These are phyloP conservation scores for Momotus momota DNA, from an alignment of 2,797 vertebrate genomes.

Conservation along the genomic window DNA sequence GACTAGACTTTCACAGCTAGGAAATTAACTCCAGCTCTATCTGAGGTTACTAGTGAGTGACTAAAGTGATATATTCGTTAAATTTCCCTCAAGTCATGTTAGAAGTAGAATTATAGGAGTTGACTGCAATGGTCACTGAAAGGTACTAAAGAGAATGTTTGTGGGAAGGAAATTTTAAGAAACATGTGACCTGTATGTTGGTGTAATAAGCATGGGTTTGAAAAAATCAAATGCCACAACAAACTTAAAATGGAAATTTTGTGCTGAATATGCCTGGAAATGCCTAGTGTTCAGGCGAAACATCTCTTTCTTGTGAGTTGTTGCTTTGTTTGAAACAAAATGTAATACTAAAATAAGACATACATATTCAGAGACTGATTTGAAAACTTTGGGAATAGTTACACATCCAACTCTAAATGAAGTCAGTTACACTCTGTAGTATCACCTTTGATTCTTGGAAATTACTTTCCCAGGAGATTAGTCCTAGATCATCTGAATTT, in stretches of 20 bases:
- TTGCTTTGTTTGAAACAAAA: neutral
- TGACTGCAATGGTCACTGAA: neutral
- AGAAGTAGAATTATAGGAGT: neutral
- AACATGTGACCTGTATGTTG: neutral
- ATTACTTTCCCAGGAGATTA: neutral
- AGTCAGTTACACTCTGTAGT: neutral
- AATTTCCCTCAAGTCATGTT: neutral
- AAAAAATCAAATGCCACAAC: neutral
- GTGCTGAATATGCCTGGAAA: neutral
- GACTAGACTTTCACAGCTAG: neutral
- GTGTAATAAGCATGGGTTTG: neutral
- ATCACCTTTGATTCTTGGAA: neutral
- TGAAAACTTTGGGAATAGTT: neutral
- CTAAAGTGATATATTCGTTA: neutral
- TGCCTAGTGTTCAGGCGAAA: neutral
- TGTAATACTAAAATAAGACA: neutral
- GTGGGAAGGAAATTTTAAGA: slow-evolving; percentile 7
- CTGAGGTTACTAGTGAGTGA: neutral
- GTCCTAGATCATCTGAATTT: neutral
- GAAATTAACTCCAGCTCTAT: slow-evolving; percentile 18
- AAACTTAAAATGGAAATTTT: neutral
- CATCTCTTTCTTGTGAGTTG: neutral
- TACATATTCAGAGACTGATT: neutral
- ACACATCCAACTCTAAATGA: neutral
- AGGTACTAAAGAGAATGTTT: neutral